Conservation (phyloP, 2,888 invertebrate genomes). For the Luffia ferchaultella region DNA sequence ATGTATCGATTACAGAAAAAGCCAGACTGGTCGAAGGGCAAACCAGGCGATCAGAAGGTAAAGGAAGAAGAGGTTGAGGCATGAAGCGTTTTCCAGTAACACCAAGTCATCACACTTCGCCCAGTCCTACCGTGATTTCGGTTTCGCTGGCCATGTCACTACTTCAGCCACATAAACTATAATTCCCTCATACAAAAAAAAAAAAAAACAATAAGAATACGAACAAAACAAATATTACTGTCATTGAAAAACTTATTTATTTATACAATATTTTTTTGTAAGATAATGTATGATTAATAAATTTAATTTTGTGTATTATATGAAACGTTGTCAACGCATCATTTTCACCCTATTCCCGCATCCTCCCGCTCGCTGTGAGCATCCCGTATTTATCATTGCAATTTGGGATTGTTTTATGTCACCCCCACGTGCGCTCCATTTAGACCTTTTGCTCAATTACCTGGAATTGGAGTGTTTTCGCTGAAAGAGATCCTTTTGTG, state of each 20-base stretch:
- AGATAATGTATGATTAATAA: constrained; percentile 55
- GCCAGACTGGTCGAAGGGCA: constrained; percentile 94
- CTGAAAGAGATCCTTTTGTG: not conserved
- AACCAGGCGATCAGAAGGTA: constrained; percentile 89
- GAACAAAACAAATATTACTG: too few species aligned
- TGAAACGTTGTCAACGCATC: constrained; percentile 33
- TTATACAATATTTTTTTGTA: constrained; percentile 47
- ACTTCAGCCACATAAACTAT: constrained; percentile 4
- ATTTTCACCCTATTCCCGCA: constrained; percentile 18
- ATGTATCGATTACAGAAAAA: constrained; percentile 79
- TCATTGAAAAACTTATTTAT: constrained; percentile 32
- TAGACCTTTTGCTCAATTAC: constrained; percentile 6
- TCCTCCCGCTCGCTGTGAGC: constrained; percentile 2
- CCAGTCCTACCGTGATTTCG: constrained; percentile 15
- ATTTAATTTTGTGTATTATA: constrained; percentile 59
- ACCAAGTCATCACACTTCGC: constrained; percentile 10
- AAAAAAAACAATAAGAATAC: too few species aligned
- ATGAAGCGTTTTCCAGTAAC: constrained; percentile 61
- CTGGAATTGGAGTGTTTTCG: constrained; percentile 5
- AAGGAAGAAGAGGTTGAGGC: constrained; percentile 85
- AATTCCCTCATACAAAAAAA: constrained; percentile 10
- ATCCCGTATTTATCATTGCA: constrained; percentile 6
- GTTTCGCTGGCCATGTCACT: constrained; percentile 18
- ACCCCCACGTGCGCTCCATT: constrained; percentile 5
- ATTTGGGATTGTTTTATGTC: constrained; percentile 3